Percentiles rank a stretch among this genome's conserved stretches.
Conservation (phyloP, 1,140 invertebrate genomes). For the Macrocentrus cingulum region DNA sequence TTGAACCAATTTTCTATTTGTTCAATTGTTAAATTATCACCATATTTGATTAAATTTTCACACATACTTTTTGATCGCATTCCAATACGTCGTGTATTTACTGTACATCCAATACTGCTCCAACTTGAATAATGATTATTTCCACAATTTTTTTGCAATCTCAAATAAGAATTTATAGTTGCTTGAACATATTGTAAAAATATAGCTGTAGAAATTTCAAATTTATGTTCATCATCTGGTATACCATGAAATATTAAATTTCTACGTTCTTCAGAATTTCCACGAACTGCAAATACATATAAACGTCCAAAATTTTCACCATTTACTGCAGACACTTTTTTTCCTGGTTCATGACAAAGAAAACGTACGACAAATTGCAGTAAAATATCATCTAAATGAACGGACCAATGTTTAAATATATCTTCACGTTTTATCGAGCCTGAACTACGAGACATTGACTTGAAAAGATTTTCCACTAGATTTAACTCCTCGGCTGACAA, state of each 20-base stretch:
- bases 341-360: slow-evolving; percentile 54
- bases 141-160: slow-evolving; percentile 50
- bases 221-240: slow-evolving; percentile 51
- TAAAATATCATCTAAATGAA: slow-evolving; percentile 49
- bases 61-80: slow-evolving; percentile 51
- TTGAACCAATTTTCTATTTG: slow-evolving; percentile 50
- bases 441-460: slow-evolving; percentile 56
- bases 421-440: slow-evolving; percentile 57
- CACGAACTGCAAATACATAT: slow-evolving; percentile 52
- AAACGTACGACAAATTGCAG: slow-evolving; percentile 53
- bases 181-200: slow-evolving; percentile 54
- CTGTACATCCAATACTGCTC: slow-evolving; percentile 55
- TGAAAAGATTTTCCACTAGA: slow-evolving; percentile 56
- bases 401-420: slow-evolving; percentile 57
- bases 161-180: slow-evolving; percentile 55
- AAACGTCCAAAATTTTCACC: slow-evolving; percentile 54
- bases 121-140: slow-evolving; percentile 47
- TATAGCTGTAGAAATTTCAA: slow-evolving; percentile 41
- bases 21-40: slow-evolving; percentile 42
- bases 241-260: slow-evolving; percentile 48
- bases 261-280: slow-evolving; percentile 49
- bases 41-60: slow-evolving; percentile 45
- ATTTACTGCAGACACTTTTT: slow-evolving; percentile 50
- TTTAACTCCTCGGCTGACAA: slow-evolving; percentile 51
- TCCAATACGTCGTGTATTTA: slow-evolving; percentile 50